Base-by-base conservation (phyloP, 2,888 invertebrate species). In the Monoplex corrugatus region DNA sequence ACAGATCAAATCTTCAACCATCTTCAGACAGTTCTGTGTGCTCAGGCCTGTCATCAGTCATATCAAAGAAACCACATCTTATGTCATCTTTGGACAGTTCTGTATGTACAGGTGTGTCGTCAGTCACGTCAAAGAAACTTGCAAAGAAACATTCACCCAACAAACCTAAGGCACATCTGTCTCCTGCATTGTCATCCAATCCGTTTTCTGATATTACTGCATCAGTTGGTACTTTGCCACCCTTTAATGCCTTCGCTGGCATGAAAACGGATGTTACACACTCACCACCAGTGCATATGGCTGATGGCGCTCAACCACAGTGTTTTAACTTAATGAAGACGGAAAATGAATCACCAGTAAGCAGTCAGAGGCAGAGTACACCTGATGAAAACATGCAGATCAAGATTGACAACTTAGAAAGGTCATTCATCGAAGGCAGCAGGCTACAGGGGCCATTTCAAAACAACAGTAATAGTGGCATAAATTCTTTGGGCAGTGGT, bases 191-290 rank as follows among this genome's bases (percentile, higher is more conserved):
- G 19, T 57, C 84, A 32, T 35, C 2, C 57, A 35, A n/a, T 45
- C 35, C 57, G 3, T 23, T 84, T 38, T 57, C 84, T 57, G 84
- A n/a, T 2, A 38, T 50, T 84, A 35, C 57, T 19, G 28, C 63
- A 44, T 19, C 86, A 86, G 32, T 32, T n/a, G 78, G 78, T 8
- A 35, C 78, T 16, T 35, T 87, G 38, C 87, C 87, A 32, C 78
- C 87, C 19, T 87, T 87, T 78, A 78, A 78, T 75, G 87, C 87
- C 44, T 87, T 87, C 45, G 87, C 87, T 50, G 87, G 87, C 13
- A 44, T 87, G 38, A 87, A 87, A 78, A 50, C 28, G 28, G 78
- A 87, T 19, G 10, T 13, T 0, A 19, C 23, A 38, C 84, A 84
- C 23, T 45, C 84, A 57, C 19, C 84, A 3, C 6, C 23, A 2